Evolutionary conservation across 2,888 invertebrate genomes (phyloP).

Genomic region (Leucoma salicis): DNA sequence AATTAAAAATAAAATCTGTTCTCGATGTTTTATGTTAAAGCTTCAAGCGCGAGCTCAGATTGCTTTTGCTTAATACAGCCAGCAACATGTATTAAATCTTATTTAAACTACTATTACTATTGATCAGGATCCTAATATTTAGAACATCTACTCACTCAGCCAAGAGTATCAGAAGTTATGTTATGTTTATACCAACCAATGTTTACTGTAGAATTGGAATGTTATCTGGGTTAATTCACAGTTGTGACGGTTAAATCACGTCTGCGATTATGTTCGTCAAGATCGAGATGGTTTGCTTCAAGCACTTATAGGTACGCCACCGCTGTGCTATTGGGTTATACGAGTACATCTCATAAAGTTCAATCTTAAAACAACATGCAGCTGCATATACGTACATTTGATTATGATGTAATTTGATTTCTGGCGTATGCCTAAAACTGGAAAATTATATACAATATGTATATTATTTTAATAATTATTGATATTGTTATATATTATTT

Average conservation of each 20-base stretch:
- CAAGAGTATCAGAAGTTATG: constrained; percentile 12
- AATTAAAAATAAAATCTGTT: neutral
- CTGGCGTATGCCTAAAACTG: too few relatives aligned
- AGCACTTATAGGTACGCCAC: constrained; percentile 23
- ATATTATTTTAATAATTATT: too few relatives aligned
- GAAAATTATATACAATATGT: too few relatives aligned
- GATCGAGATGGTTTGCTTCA: constrained; percentile 37
- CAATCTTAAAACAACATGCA: too few relatives aligned
- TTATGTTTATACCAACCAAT: constrained; percentile 24
- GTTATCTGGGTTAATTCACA: constrained; percentile 42
- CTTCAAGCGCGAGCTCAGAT: neutral
- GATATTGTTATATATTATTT: too few relatives aligned
- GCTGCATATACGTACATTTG: too few relatives aligned
- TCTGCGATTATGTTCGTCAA: constrained; percentile 39
- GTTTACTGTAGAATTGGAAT: constrained; percentile 25
- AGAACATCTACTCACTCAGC: constrained; percentile 8
- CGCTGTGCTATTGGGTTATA: constrained; percentile 33
- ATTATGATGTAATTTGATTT: too few relatives aligned
- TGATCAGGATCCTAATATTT: too few relatives aligned
- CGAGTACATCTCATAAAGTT: too few relatives aligned
- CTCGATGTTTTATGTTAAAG: neutral
- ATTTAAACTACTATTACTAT: too few relatives aligned
- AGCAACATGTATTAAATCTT: too few relatives aligned
- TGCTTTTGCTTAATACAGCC: constrained; percentile 1
- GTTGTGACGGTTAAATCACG: constrained; percentile 39